Conservation (phyloP, 23 tunicate genomes). For the Trididemnum clinides region DNA sequence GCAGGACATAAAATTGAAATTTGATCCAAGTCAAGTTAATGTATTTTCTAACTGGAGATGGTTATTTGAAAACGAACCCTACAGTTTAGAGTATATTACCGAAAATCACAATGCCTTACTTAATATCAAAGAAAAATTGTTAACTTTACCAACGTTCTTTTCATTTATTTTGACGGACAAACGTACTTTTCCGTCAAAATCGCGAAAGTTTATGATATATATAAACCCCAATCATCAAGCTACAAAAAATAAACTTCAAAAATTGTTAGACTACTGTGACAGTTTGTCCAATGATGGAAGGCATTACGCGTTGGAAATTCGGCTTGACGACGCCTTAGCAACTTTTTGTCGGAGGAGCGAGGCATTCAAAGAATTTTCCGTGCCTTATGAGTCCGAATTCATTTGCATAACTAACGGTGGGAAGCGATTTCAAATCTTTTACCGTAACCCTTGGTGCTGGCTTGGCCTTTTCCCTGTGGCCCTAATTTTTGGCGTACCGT, state of each 20-base stretch:
- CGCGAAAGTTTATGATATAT: background rate
- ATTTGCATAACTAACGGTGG: slow-evolving; percentile 11
- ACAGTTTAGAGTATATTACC: background rate
- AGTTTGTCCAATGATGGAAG: background rate
- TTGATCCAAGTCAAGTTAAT: background rate
- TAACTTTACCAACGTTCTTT: background rate
- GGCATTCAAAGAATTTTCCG: background rate
- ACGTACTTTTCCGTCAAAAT: background rate
- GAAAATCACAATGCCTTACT: background rate
- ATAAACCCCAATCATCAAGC: slow-evolving; percentile 3
- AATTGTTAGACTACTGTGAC: background rate
- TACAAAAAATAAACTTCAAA: background rate
- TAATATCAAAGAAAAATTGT: background rate
- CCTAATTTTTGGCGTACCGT: background rate
- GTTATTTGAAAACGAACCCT: background rate
- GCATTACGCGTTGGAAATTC: background rate
- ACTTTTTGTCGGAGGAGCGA: background rate
- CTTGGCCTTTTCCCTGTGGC: background rate
- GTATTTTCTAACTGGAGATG: slow-evolving; percentile 3
- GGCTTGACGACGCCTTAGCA: background rate
- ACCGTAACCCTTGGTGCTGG: slow-evolving; percentile 24
- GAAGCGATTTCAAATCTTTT: background rate
- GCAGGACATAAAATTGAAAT: background rate
- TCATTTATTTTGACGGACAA: background rate
- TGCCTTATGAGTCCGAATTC: background rate